These are phyloP conservation scores for Pterocles orientalis DNA, from an alignment of 2,113 vertebrate species.

Conservation along the genomic window DNA sequence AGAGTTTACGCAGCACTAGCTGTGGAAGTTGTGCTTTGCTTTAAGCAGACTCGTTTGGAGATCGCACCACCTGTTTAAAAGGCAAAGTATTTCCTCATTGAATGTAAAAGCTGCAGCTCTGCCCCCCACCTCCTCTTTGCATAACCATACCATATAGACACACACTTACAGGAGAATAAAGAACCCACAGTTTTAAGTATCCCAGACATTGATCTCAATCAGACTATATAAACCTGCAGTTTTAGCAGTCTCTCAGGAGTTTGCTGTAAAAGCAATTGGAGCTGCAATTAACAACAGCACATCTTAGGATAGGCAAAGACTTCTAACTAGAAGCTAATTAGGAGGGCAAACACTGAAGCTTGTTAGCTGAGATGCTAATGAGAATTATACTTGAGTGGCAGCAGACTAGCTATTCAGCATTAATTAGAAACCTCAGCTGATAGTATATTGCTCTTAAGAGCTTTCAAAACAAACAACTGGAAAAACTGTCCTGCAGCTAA, in stretches of 20 bases:
- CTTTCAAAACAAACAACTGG: constrained; percentile 66
- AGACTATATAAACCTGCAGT: background rate
- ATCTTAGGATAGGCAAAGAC: constrained; percentile 36
- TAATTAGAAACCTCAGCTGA: constrained; percentile 71
- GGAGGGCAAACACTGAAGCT: constrained; percentile 70
- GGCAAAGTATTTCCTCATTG: background rate
- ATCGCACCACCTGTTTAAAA: background rate
- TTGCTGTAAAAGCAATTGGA: constrained; percentile 50
- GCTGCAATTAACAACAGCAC: constrained; percentile 58
- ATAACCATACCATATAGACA: background rate
- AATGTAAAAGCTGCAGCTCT: background rate
- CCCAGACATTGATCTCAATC: constrained; percentile 15
- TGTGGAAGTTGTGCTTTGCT: background rate
- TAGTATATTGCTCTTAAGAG: constrained; percentile 63
- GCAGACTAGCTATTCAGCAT: constrained; percentile 69
- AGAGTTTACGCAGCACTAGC: background rate
- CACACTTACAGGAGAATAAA: background rate
- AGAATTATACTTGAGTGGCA: constrained; percentile 72
- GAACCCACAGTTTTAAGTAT: background rate
- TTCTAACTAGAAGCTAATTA: constrained; percentile 69
- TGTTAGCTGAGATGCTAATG: constrained; percentile 71
- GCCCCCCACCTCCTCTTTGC: background rate
- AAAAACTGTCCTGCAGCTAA: constrained; percentile 63
- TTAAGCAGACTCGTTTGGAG: background rate
- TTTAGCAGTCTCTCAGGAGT: constrained; percentile 25